Base-by-base conservation (phyloP, 35 echinoderm and acorn worm genomes). In the Amphiura filiformis region DNA sequence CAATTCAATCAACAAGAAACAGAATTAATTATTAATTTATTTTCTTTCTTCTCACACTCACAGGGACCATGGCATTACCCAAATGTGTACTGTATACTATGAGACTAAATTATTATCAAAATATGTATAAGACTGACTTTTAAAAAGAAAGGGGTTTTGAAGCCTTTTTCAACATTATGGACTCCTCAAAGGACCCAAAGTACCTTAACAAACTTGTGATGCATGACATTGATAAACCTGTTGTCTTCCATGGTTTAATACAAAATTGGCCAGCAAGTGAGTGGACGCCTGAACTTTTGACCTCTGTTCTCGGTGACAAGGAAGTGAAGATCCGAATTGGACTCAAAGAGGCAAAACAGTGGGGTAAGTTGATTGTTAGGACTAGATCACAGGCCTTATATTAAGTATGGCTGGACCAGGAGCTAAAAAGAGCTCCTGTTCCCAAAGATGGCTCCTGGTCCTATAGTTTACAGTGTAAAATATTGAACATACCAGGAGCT, bases 321-420 rank as follows among this genome's bases (percentile, higher is more conserved):
- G 76, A 80, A 52, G 39, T 91, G 47, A 91, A 80, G 47, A 86
- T 91, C 23, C 90, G 90, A 13, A 81, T 86, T 18, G 90, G 90
- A 32, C 34, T 38, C 30, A 35, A 37, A 23, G 40, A 34, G 22
- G 56, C 56, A 23, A 31, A 52, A 81, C 30, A 36, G 28, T 57
- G 35, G 17, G 41, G 79, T 89, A 65, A 81, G 56, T 70, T 87
- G 5, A 65, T 12, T 3, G 31, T 18, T 34, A 1, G 1, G 49
- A 33, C 9, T 11, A n/a, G 15, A 61, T 35, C 31, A 87, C 18
- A 12, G 14, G 26, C 34, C 28, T n/a, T 47, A 15, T 23, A 4
- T 80, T 35, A 14, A 2, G 36, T 39, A 4, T 1, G 20, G 23
- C 18, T 9, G n/a, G 18, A 37, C n/a, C n/a, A 14, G 23, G n/a